These are phyloP conservation scores for Meriones unguiculatus DNA, from an alignment of 2,113 vertebrate species.

Conservation along the genomic window DNA sequence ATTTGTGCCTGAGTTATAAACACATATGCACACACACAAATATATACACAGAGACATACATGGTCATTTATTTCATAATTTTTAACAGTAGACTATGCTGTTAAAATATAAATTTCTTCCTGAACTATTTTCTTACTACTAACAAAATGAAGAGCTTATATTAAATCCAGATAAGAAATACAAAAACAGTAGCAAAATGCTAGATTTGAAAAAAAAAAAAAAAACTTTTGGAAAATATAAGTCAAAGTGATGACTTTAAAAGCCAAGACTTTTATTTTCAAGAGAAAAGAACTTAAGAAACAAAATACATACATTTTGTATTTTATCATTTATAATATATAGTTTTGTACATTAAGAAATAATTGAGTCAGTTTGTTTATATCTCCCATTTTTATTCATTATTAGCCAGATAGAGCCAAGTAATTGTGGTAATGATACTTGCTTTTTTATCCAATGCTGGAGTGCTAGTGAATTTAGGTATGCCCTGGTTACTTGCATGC, in stretches of 20 bases:
- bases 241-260: constrained; percentile 45
- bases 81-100: not conserved
- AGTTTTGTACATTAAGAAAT: constrained; percentile 47
- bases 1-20: not conserved
- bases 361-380: not conserved
- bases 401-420: too few relatives aligned
- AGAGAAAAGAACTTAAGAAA: constrained; percentile 4
- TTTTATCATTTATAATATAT: constrained; percentile 46
- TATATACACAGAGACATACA: accelerated
- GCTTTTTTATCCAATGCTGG: too few relatives aligned
- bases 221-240: constrained; percentile 1
- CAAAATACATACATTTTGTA: constrained; percentile 11
- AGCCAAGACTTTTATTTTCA: constrained; percentile 36
- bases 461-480: too few relatives aligned
- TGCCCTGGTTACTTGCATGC: too few relatives aligned
- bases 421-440: too few relatives aligned
- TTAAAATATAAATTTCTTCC: not conserved
- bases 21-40: not conserved
- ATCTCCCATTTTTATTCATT: too few relatives aligned
- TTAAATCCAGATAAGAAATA: not conserved
- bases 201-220: not conserved
- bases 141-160: not conserved
- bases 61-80: not conserved
- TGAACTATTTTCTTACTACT: not conserved
- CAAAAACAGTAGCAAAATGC: not conserved